A percentile compares a stretch with the other conserved stretches of the same genome.
phyloP scores from a whole-genome alignment of 2,113 vertebrate genomes.

The Istiophorus platypterus region DNA sequence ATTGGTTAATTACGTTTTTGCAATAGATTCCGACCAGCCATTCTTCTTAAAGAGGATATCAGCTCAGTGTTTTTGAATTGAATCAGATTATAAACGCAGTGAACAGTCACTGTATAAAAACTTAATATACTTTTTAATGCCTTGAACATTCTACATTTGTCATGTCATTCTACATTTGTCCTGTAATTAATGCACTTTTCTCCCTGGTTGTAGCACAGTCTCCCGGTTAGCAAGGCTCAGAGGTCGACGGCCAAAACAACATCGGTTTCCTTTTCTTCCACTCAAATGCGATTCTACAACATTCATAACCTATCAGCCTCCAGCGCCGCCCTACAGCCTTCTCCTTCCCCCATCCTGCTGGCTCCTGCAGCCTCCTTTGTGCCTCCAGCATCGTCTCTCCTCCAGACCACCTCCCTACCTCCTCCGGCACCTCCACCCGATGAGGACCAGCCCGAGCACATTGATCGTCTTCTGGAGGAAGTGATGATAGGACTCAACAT shows the following conservation, averaged over 20 bases:
- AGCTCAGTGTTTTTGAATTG: not conserved
- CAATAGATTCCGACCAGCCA: too few relatives aligned
- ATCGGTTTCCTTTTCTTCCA: not conserved
- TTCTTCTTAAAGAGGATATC: not conserved
- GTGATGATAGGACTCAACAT: constrained; percentile 76
- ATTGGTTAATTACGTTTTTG: too few relatives aligned
- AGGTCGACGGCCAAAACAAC: not conserved
- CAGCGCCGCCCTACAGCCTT: not conserved
- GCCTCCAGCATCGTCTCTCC: constrained; percentile 19
- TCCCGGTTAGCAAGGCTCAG: not conserved
- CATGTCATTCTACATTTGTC: not conserved
- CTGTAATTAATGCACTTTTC: not conserved
- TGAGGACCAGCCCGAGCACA: constrained; percentile 51
- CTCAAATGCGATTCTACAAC: not conserved
- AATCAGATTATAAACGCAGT: not conserved
- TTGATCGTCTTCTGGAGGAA: constrained; percentile 79
- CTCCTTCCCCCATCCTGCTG: not conserved
- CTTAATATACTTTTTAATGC: not conserved
- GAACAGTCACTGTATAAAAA: not conserved
- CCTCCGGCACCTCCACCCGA: not conserved
- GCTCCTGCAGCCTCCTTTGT: constrained; percentile 5
- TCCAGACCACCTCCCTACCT: constrained; percentile 44
- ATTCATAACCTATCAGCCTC: not conserved
- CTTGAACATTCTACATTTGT: not conserved
- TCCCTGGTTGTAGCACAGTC: constrained; percentile 49